These are phyloP conservation scores for Vulpes ferrilata DNA, from an alignment of 2,113 vertebrate genomes.

Conservation along the genomic window DNA sequence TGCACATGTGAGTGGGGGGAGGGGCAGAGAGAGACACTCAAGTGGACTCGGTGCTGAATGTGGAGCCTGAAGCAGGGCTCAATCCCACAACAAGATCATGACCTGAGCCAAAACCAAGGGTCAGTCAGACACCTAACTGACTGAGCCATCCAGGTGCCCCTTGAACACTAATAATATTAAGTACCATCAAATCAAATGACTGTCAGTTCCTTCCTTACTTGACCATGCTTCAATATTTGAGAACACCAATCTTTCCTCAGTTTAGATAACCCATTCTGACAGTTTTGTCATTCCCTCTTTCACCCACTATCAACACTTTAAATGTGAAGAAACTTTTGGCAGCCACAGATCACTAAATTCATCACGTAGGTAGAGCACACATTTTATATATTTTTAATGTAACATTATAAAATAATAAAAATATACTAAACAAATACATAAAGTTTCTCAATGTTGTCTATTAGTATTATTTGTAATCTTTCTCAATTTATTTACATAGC, in stretches of 20 bases:
- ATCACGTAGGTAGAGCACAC: background rate
- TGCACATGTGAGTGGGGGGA: background rate
- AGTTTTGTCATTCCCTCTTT: background rate
- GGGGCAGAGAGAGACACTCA: background rate
- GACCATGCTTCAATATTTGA: background rate
- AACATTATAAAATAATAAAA: background rate
- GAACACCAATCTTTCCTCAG: background rate
- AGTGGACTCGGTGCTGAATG: background rate
- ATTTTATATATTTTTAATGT: background rate
- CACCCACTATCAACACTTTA: background rate
- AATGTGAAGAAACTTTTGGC: slow-evolving; percentile 9
- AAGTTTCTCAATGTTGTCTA: background rate
- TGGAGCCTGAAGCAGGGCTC: background rate
- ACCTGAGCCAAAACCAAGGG: background rate
- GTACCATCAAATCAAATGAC: background rate
- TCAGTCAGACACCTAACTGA: background rate
- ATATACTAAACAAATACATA: background rate
- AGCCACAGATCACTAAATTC: slow-evolving; percentile 3
- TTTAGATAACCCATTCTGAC: background rate
- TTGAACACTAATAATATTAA: slow-evolving; percentile 38
- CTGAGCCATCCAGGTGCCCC: background rate
- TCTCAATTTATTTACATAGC: background rate
- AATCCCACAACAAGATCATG: background rate
- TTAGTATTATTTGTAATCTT: background rate
- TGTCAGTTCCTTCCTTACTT: background rate